These are phyloP conservation scores for Kryptolebias ocellatus DNA, from an alignment of 2,797 vertebrate genomes.

Conservation along the genomic window DNA sequence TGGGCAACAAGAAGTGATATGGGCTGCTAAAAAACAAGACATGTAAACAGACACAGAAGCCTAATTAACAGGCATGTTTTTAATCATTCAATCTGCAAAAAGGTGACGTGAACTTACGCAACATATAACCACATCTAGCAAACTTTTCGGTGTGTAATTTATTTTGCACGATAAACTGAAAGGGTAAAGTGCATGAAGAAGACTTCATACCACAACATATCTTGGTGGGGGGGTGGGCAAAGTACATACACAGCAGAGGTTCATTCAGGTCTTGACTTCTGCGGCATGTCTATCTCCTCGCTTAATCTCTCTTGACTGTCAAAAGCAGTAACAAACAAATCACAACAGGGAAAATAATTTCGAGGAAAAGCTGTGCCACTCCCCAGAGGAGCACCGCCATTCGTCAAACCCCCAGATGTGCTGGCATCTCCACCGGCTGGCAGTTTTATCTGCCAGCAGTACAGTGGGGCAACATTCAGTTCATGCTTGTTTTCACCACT, in stretches of 20 bases:
- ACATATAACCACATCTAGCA: constrained; percentile 33
- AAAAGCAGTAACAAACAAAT: constrained; percentile 17
- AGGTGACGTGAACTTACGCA: constrained; percentile 19
- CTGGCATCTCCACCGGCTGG: constrained; percentile 66
- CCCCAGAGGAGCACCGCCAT: constrained; percentile 20
- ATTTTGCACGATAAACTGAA: constrained; percentile 18
- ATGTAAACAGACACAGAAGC: constrained; percentile 44
- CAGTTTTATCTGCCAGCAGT: constrained; percentile 64
- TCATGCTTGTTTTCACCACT: constrained; percentile 72
- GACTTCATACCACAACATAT: constrained; percentile 3
- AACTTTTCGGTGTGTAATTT: constrained; percentile 5
- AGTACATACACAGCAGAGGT: neutral
- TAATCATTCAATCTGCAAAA: constrained; percentile 34
- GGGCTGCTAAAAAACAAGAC: constrained; percentile 47
- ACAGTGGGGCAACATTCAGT: constrained; percentile 64
- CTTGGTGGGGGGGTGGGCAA: neutral
- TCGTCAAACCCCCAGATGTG: constrained; percentile 70
- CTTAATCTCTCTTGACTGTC: neutral
- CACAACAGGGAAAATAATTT: constrained; percentile 18
- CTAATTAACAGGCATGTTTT: constrained; percentile 22
- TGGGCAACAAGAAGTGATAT: constrained; percentile 45
- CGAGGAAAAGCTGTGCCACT: constrained; percentile 30
- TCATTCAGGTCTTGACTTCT: neutral
- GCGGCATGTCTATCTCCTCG: constrained; percentile 1
- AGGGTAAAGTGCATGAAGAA: neutral